A percentile compares a stretch with the other conserved stretches of the same genome.
These are phyloP conservation scores for Aphidoletes aphidimyza DNA, from an alignment of 2,888 invertebrate species.

Conservation along the genomic window DNA sequence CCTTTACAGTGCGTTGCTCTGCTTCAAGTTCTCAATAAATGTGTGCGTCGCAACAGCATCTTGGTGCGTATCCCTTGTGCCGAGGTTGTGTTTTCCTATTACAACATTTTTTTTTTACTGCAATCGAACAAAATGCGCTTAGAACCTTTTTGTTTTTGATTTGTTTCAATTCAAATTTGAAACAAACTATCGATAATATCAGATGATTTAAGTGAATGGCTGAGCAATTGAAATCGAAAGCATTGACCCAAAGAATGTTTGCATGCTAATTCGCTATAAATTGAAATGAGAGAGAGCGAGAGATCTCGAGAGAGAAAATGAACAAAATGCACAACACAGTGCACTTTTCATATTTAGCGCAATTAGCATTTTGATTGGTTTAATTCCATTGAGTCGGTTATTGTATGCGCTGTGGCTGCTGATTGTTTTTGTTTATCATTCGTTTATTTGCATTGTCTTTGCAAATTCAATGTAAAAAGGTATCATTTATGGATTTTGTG, in stretches of 20 bases:
- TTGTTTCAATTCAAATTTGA: neutral
- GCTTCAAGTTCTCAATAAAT: neutral
- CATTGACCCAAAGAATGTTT: constrained; percentile 44
- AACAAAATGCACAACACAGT: too few species aligned
- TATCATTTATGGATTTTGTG: constrained; percentile 3
- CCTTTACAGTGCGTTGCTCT: too few species aligned
- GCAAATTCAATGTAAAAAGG: constrained; percentile 1
- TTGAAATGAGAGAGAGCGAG: too few species aligned
- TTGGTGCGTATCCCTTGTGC: neutral
- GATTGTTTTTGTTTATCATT: neutral
- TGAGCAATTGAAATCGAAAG: constrained; percentile 42
- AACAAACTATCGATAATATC: neutral
- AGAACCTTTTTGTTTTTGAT: neutral
- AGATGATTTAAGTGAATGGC: constrained; percentile 30
- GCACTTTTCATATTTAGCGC: neutral
- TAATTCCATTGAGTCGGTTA: neutral
- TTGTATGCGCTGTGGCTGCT: neutral
- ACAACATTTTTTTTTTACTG: too few species aligned
- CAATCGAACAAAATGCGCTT: neutral
- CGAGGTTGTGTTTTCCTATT: too few species aligned
- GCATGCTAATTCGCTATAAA: constrained; percentile 22
- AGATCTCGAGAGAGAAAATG: too few species aligned
- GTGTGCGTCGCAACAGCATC: neutral
- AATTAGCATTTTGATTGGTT: constrained; percentile 37
- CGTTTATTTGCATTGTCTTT: neutral